These are phyloP conservation scores for Eptatretus atami DNA, from an alignment of 2,797 vertebrate genomes.

Conservation along the genomic window DNA sequence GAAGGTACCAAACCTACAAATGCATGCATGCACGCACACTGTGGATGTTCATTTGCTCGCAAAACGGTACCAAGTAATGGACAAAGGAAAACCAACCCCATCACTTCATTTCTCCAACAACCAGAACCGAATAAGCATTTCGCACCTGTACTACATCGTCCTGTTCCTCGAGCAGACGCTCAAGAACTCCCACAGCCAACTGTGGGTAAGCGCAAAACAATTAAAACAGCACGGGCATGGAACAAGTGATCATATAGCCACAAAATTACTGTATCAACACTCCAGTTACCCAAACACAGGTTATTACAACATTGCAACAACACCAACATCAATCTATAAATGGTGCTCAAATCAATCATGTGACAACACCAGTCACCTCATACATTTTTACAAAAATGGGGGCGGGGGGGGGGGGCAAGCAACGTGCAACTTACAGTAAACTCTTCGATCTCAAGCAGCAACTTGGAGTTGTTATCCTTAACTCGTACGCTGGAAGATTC, in stretches of 20 bases:
- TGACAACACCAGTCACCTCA: too few species aligned
- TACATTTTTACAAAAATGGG: too few species aligned
- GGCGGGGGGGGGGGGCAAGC: too few species aligned
- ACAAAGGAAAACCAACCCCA: constrained; percentile 42
- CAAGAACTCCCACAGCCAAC: constrained; percentile 26
- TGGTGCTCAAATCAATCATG: too few species aligned
- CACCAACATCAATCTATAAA: too few species aligned
- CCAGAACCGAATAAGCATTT: constrained; percentile 6
- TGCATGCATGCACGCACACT: background rate
- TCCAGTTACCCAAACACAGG: too few species aligned
- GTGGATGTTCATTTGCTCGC: too few species aligned
- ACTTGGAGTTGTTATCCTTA: background rate
- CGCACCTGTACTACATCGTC: constrained; percentile 38
- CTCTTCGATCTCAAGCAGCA: background rate
- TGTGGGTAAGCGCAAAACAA: constrained; percentile 10
- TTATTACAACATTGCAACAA: too few species aligned
- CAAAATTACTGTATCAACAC: too few species aligned
- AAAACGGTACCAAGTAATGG: too few species aligned
- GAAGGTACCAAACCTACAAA: constrained; percentile 2
- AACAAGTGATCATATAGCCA: background rate
- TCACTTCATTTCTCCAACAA: constrained; percentile 31
- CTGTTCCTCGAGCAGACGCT: constrained; percentile 30
- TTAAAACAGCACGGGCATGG: background rate
- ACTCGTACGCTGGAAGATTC: background rate
- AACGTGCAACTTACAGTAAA: background rate